phyloP scores from a whole-genome alignment of 1,140 invertebrate species.

The Drosophila murphyi region DNA sequence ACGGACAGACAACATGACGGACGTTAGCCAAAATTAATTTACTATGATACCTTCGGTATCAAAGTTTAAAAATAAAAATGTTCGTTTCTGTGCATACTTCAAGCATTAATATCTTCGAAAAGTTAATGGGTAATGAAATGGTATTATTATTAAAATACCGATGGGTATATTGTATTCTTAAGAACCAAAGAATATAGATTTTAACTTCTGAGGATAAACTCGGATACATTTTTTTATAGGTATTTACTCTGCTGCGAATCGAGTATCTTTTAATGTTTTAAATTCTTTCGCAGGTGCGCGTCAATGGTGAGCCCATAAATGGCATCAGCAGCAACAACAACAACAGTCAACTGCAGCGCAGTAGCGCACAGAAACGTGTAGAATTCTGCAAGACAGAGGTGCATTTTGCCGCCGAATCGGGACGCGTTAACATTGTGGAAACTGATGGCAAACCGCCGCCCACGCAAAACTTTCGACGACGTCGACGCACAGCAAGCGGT shows the following conservation, averaged over 20 bases:
- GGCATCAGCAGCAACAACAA: conserved; percentile 18
- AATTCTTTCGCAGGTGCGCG: conserved; percentile 57
- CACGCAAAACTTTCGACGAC: conserved; percentile 90
- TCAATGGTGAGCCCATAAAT: conserved; percentile 52
- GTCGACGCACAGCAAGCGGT: conserved; percentile 85
- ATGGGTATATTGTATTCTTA: too few species aligned
- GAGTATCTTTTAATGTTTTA: not conserved
- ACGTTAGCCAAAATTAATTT: too few species aligned
- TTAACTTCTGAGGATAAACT: too few species aligned
- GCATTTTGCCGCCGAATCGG: conserved; percentile 93
- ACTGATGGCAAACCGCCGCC: conserved; percentile 93
- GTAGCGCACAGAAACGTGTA: conserved; percentile 88
- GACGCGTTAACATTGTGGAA: conserved; percentile 93
- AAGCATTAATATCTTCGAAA: too few species aligned
- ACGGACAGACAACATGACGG: too few species aligned
- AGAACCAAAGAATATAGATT: too few species aligned
- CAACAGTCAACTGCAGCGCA: conserved; percentile 54
- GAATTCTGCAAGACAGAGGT: conserved; percentile 94
- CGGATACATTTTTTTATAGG: too few species aligned
- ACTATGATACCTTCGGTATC: too few species aligned
- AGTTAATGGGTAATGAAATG: too few species aligned
- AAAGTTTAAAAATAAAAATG: too few species aligned
- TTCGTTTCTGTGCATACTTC: too few species aligned
- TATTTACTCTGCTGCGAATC: not conserved
- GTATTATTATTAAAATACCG: too few species aligned